Evolutionary conservation across 2,888 invertebrate genomes (phyloP).

Genomic region (Watsonalla cultraria): DNA sequence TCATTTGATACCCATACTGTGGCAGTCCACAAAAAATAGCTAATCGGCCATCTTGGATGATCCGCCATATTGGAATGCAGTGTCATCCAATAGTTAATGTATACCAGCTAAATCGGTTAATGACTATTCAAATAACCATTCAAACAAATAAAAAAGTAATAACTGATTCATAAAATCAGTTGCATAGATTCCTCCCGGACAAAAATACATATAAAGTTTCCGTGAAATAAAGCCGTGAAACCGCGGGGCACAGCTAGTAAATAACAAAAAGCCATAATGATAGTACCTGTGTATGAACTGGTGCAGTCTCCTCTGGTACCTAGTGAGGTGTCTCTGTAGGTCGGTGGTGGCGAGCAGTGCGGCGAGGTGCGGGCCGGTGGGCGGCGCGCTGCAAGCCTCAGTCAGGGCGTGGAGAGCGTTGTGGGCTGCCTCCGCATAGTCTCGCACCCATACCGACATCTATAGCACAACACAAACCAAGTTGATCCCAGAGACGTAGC

Average conservation of each 20-base stretch:
- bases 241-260: background rate
- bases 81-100: too few species aligned
- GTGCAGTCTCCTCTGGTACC: constrained; percentile 39
- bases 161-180: too few species aligned
- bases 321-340: constrained; percentile 29
- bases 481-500: background rate
- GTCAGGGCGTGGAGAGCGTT: constrained; percentile 39
- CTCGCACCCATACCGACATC: constrained; percentile 57
- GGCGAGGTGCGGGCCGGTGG: constrained; percentile 29
- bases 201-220: too few species aligned
- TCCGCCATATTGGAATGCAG: too few species aligned
- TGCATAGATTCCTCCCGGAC: too few species aligned
- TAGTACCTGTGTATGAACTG: constrained; percentile 35
- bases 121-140: too few species aligned
- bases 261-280: too few species aligned
- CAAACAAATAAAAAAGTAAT: too few species aligned
- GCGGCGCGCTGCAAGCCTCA: constrained; percentile 24
- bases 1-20: too few species aligned
- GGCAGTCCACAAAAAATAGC: too few species aligned
- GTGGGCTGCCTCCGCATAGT: constrained; percentile 53
- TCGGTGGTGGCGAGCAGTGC: constrained; percentile 43
- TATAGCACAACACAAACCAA: constrained; percentile 13
- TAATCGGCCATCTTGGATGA: too few species aligned
- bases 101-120: too few species aligned
- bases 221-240: background rate